phyloP scores from a whole-genome alignment of 1,140 invertebrate species.

The Camponotus pennsylvanicus region DNA sequence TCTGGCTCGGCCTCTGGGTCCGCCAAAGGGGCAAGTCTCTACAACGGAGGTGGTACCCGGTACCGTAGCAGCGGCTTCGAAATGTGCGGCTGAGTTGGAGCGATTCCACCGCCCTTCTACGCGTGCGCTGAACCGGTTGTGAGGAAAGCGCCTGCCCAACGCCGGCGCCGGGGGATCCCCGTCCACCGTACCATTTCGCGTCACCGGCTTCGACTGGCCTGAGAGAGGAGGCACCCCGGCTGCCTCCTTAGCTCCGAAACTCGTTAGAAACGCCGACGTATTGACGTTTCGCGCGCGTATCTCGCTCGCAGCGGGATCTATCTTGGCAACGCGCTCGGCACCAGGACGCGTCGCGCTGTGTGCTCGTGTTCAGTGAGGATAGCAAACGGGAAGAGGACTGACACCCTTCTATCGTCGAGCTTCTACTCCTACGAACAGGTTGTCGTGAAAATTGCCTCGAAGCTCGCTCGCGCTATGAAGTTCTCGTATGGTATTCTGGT shows the following conservation, averaged over 20 bases:
- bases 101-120: constrained; percentile 69
- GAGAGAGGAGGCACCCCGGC: constrained; percentile 69
- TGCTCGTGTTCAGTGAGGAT: constrained; percentile 60
- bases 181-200: constrained; percentile 83
- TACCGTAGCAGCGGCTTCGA: constrained; percentile 60
- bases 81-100: constrained; percentile 36
- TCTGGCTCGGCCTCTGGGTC: constrained; percentile 46
- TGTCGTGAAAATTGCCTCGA: not conserved
- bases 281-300: constrained; percentile 68
- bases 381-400: not conserved
- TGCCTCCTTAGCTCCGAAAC: constrained; percentile 57
- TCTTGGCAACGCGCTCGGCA: constrained; percentile 11
- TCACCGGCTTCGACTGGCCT: constrained; percentile 82
- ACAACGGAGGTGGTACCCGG: constrained; percentile 57
- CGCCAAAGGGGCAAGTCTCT: constrained; percentile 44
- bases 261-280: constrained; percentile 62
- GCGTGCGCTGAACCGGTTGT: constrained; percentile 69
- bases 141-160: constrained; percentile 73
- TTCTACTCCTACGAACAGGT: constrained; percentile 20
- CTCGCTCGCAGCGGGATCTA: constrained; percentile 43
- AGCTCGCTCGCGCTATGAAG: constrained; percentile 15
- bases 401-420: not conserved
- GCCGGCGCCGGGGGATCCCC: constrained; percentile 67
- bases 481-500: not conserved
- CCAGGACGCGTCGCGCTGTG: constrained; percentile 33